Evolutionary conservation across 2,113 vertebrate species (phyloP), one percentile per base, ranked within the genome.

Genomic region (Heterochromis multidens): DNA sequence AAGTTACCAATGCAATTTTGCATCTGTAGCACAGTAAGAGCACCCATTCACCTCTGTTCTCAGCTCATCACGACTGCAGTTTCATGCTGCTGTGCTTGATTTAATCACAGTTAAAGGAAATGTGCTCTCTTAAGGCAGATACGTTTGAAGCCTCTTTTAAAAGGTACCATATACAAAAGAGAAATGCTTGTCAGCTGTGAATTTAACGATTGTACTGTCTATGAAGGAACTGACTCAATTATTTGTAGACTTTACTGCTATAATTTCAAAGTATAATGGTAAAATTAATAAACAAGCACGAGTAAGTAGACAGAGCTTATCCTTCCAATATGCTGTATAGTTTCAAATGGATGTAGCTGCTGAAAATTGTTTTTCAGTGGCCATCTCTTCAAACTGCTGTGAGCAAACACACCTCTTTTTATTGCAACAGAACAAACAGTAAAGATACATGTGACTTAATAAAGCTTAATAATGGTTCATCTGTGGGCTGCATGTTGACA

Each of bases 371-470:
- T 52, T 37, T 11, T 29, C 31, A 4, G n/a, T 27, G 33, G 17
- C 8, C 80, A 14, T 77, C 11, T 37, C 61, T 23, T 14, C 7
- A 56, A 27, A 37, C 21, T 40, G 27, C 52, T 37, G 5, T 3
- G 14, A 58, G 43, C 7, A 62, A 79, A 81, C 77, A 77, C 49
- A 35, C 70, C 62, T 78, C 4, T 70, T 88, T 88, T 90, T 90
- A 88, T 91, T 29, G 77, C 72, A 92, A 77, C 72, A 83, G 74
- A 87, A 86, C 80, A 90, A 90, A 92, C 86, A 80, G 25, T 60
- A 54, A 46, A 77, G 80, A 81, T 49, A 85, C 35, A 60, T 61
- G 67, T 60, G 46, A 61, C 23, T 60, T 67, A 65, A 67, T 54
- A 57, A 76, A 86, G 80, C n/a, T 67, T 8, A 58, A 87, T 83